phyloP scores from a whole-genome alignment of 2,797 vertebrate genomes.

The Typhlichthys subterraneus region DNA sequence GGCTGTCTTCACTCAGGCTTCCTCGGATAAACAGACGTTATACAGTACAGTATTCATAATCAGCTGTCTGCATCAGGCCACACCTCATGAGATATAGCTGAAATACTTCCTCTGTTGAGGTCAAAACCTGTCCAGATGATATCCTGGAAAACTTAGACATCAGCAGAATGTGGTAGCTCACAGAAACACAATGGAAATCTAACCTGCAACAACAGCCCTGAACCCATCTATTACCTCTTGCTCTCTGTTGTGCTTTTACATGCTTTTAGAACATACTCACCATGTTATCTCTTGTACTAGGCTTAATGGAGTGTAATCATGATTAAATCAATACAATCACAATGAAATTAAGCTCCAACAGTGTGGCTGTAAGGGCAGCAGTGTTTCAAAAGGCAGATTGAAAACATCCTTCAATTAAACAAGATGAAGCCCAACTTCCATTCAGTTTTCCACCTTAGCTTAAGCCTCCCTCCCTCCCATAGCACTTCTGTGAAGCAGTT shows the following conservation, averaged over 20 bases:
- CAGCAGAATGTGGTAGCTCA: conserved; percentile 3
- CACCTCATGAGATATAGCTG: conserved; percentile 4
- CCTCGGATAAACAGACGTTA: no score
- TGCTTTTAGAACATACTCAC: background rate
- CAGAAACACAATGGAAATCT: background rate
- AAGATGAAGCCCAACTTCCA: conserved; percentile 7
- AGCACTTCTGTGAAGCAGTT: conserved; percentile 63
- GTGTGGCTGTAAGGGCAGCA: background rate
- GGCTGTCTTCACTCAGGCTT: no score
- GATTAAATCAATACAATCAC: conserved; percentile 6
- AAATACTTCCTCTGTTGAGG: conserved; percentile 4
- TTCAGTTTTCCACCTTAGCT: conserved; percentile 20
- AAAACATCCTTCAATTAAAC: conserved; percentile 23
- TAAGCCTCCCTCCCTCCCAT: conserved; percentile 51
- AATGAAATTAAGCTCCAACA: conserved; percentile 3
- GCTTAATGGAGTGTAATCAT: background rate
- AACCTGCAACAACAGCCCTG: background rate
- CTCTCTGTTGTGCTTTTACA: background rate
- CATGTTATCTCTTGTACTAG: conserved; percentile 3
- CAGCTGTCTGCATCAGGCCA: background rate
- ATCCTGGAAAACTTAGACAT: conserved; percentile 17
- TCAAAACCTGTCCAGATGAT: conserved; percentile 21
- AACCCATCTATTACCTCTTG: background rate
- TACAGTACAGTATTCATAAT: no score
- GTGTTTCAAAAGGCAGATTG: conserved; percentile 17